Conservation (phyloP, 2,797 vertebrate species). For the Coendou prehensilis region DNA sequence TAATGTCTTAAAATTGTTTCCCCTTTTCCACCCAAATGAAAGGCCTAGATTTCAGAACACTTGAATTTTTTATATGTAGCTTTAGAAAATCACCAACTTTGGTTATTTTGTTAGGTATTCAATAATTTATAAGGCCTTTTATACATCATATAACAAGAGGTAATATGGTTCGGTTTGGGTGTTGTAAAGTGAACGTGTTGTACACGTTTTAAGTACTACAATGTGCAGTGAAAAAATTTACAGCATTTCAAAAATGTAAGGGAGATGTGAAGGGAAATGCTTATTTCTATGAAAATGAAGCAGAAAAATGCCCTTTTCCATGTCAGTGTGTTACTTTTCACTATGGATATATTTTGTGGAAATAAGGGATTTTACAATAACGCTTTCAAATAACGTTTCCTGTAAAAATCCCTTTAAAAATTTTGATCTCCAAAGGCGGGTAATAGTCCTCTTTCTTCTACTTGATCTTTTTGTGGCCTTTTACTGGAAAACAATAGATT, state of each 20-base stretch:
- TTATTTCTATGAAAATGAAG: constrained; percentile 47
- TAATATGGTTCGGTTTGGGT: constrained; percentile 37
- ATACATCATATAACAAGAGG: constrained; percentile 41
- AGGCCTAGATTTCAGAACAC: not conserved
- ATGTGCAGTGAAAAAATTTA: not conserved
- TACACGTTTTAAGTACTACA: constrained; percentile 15
- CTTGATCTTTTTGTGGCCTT: not conserved
- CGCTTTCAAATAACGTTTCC: not conserved
- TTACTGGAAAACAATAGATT: not conserved
- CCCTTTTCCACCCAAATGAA: constrained; percentile 40
- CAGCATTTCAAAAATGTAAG: constrained; percentile 41
- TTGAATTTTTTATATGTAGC: constrained; percentile 60
- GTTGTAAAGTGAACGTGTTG: not conserved
- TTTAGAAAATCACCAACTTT: constrained; percentile 74
- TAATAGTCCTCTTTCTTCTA: not conserved
- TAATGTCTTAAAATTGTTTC: constrained; percentile 72
- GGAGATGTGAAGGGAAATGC: not conserved
- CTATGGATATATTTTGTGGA: not conserved
- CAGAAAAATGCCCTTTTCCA: not conserved
- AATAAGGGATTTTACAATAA: not conserved
- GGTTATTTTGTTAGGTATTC: constrained; percentile 54
- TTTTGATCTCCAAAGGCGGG: not conserved
- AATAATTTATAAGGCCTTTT: constrained; percentile 62
- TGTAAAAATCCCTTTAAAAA: not conserved
- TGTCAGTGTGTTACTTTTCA: constrained; percentile 2